phyloP scores from a whole-genome alignment of 2,113 vertebrate species.

The Nematolebias whitei region DNA sequence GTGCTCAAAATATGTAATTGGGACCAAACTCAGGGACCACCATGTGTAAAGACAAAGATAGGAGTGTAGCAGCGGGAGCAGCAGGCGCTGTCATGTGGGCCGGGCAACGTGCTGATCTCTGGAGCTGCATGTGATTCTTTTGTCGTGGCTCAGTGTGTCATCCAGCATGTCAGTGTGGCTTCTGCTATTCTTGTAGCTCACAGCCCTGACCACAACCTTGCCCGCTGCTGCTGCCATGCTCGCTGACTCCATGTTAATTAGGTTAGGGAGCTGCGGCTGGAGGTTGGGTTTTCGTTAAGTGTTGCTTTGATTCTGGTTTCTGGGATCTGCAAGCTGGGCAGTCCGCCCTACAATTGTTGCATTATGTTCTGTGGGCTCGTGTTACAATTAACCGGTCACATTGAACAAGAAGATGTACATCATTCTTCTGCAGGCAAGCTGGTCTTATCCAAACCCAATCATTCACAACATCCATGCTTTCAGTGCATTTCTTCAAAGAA shows the following conservation, averaged over 20 bases:
- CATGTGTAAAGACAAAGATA: conserved; percentile 1
- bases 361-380: conserved; percentile 53
- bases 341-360: conserved; percentile 60
- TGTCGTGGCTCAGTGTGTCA: conserved; percentile 69
- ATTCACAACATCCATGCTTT: no score
- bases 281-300: conserved; percentile 65
- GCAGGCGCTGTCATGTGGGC: conserved; percentile 51
- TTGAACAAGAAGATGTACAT: conserved; percentile 21
- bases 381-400: conserved; percentile 53
- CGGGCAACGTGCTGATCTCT: conserved; percentile 51
- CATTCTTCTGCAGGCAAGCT: conserved; percentile 13
- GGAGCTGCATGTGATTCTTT: conserved; percentile 60
- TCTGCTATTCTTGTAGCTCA: conserved; percentile 64
- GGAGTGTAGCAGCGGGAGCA: conserved; percentile 21
- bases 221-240: conserved; percentile 53
- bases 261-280: conserved; percentile 66
- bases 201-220: conserved; percentile 58
- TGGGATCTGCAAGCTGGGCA: conserved; percentile 61
- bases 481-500: no score
- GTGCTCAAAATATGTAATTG: no score
- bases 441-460: not conserved
- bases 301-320: conserved; percentile 70
- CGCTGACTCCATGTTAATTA: conserved; percentile 76
- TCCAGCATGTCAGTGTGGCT: conserved; percentile 58
- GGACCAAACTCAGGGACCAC: not conserved